A percentile compares a stretch with the other conserved stretches of the same genome.
Evolutionary conservation across 2,113 vertebrate species (phyloP).

Genomic region (Sitta europaea): DNA sequence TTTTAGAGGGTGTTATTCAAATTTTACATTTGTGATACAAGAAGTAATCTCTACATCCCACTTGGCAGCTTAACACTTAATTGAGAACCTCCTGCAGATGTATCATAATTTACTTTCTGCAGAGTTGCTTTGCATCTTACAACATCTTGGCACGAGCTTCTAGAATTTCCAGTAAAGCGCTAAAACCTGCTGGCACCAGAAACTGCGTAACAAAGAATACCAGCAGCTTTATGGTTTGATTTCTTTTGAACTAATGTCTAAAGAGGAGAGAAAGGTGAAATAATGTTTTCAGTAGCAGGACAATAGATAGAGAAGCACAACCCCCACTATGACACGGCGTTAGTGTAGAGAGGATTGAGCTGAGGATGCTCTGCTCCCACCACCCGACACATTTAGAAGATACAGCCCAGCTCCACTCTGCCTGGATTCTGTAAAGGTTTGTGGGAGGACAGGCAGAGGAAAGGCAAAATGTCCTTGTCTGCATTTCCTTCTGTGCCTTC

Average conservation of each 20-base stretch:
- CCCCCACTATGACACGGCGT: fast-evolving
- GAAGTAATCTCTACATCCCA: not conserved
- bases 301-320: not conserved
- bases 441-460: not conserved
- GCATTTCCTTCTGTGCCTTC: not conserved
- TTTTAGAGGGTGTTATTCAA: not conserved
- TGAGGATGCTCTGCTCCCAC: not conserved
- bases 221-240: not conserved
- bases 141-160: not conserved
- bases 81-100: not conserved
- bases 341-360: not conserved
- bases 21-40: not conserved
- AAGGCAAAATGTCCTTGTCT: not conserved
- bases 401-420: not conserved
- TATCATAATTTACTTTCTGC: not conserved
- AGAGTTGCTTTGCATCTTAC: not conserved
- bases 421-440: not conserved
- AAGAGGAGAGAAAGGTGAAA: not conserved
- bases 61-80: not conserved
- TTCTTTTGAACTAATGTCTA: not conserved
- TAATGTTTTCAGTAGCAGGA: not conserved
- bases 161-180: not conserved
- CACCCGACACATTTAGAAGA: fast-evolving
- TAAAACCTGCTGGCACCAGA: not conserved
- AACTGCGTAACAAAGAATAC: not conserved